A percentile compares a stretch with the other conserved stretches of the same genome.
Conservation (phyloP, 2,113 vertebrate species). For the Ailuropoda melanoleuca region DNA sequence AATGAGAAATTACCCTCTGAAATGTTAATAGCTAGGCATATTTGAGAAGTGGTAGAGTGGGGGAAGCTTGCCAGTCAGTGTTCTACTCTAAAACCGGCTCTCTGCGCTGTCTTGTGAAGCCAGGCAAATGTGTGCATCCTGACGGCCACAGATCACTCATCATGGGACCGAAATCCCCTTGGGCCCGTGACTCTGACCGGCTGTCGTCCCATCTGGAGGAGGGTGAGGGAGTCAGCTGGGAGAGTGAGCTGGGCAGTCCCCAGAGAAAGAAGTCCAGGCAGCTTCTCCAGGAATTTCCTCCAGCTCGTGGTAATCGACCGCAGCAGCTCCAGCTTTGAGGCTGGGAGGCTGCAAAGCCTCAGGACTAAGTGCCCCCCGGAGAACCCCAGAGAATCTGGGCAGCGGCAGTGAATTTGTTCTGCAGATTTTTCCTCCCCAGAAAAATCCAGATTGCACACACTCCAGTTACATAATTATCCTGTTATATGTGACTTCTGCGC, state of each 20-base stretch:
- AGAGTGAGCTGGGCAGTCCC: not conserved
- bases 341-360: not conserved
- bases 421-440: not conserved
- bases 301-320: fast-evolving
- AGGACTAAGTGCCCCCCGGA: not conserved
- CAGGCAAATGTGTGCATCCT: fast-evolving
- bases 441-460: not conserved
- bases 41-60: not conserved
- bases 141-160: not conserved
- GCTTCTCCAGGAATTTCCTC: not conserved
- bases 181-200: not conserved
- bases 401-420: fast-evolving
- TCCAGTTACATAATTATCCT: not conserved
- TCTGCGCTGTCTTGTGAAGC: not conserved
- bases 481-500: fast-evolving
- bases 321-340: not conserved
- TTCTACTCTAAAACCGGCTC: not conserved
- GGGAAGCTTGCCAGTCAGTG: not conserved
- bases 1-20: not conserved
- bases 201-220: not conserved
- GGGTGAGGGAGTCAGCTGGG: not conserved
- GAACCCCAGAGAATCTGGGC: not conserved
- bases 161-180: not conserved
- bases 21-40: not conserved
- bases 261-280: not conserved